A percentile compares a stretch with the other conserved stretches of the same genome.
Conservation (phyloP, 2,113 vertebrate species). For the Sebastes schlegelii region DNA sequence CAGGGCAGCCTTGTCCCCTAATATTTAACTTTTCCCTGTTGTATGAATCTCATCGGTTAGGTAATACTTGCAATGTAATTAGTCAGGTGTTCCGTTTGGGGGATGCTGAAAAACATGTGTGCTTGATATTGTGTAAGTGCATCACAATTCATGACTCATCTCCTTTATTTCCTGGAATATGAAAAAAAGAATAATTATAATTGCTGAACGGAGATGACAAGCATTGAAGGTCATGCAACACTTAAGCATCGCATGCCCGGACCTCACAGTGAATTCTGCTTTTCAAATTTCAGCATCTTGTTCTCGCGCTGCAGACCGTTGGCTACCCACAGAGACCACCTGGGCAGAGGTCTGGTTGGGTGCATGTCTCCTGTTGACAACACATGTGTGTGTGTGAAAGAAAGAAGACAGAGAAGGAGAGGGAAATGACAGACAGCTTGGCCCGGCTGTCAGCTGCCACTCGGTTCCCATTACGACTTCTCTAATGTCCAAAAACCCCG, state of each 20-base stretch:
- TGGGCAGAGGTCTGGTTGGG: slow-evolving; percentile 41
- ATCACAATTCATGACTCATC: slow-evolving; percentile 59
- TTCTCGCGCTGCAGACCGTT: slow-evolving; percentile 17
- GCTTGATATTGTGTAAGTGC: slow-evolving; percentile 46
- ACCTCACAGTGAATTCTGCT: slow-evolving; percentile 41
- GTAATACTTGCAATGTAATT: slow-evolving; percentile 16
- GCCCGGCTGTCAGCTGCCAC: slow-evolving; percentile 62
- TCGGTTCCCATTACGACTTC: slow-evolving; percentile 46
- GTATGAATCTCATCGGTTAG: slow-evolving; percentile 24
- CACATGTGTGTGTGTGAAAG: slow-evolving; percentile 26
- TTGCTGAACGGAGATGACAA: slow-evolving; percentile 32
- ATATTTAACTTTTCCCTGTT: slow-evolving; percentile 2
- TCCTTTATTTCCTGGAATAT: slow-evolving; percentile 53
- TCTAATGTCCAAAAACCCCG: slow-evolving; percentile 24
- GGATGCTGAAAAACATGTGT: slow-evolving; percentile 27
- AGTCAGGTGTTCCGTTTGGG: slow-evolving; percentile 21
- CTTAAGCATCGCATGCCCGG: background rate
- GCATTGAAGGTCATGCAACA: slow-evolving; percentile 21
- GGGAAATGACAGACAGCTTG: slow-evolving; percentile 62
- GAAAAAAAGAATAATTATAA: slow-evolving; percentile 5
- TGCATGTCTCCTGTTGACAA: slow-evolving; percentile 31
- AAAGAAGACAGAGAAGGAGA: slow-evolving; percentile 30
- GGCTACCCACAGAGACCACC: slow-evolving; percentile 61
- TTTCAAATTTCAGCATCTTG: slow-evolving; percentile 28
- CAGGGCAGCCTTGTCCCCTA: background rate